Conservation (phyloP, 2,797 vertebrate genomes). For the Carcharodon carcharias region DNA sequence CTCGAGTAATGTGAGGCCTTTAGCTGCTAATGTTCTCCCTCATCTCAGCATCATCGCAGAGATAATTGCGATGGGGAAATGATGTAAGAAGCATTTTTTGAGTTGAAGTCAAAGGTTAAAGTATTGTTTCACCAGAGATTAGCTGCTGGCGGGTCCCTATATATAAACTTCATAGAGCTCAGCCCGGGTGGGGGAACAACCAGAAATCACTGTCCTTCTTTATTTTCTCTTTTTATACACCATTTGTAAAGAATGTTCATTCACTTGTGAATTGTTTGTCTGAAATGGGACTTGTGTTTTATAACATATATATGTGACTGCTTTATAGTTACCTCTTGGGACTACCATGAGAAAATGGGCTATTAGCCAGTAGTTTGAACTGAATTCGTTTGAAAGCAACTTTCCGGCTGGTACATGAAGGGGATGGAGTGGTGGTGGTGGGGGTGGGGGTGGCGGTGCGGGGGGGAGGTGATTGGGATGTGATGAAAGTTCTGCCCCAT, state of each 20-base stretch:
- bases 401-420: background rate
- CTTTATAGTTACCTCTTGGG: background rate
- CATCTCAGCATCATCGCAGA: background rate
- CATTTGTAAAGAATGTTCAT: background rate
- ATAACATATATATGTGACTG: background rate
- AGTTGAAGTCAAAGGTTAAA: background rate
- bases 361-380: background rate
- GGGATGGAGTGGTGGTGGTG: background rate
- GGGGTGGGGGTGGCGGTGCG: too few relatives aligned
- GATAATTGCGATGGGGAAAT: background rate
- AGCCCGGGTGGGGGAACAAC: background rate
- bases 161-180: background rate
- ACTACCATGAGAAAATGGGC: background rate
- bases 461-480: background rate
- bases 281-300: background rate
- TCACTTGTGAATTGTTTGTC: background rate
- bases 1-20: too few relatives aligned
- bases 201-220: background rate
- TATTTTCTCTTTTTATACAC: background rate
- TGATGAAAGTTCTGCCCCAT: background rate
- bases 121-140: background rate
- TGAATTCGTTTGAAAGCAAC: background rate
- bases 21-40: background rate
- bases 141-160: background rate
- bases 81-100: background rate